Percentiles rank a stretch among this genome's conserved stretches.
phyloP scores from a whole-genome alignment of 2,797 vertebrate species.

The Hypotaenidia philippensis region DNA sequence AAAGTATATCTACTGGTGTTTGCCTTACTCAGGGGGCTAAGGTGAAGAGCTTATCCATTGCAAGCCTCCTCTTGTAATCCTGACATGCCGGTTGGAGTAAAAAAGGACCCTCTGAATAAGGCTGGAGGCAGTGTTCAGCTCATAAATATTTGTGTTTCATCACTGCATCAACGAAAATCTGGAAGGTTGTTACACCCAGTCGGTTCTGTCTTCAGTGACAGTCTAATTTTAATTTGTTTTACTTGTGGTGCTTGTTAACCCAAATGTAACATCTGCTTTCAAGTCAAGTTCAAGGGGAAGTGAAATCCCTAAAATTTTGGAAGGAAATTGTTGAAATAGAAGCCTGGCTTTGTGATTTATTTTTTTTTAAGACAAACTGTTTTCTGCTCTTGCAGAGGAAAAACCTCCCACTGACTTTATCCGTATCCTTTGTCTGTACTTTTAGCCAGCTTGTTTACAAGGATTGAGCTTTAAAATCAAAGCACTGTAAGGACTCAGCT shows the following conservation, averaged over 20 bases:
- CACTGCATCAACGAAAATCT: conserved; percentile 52
- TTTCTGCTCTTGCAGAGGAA: conserved; percentile 32
- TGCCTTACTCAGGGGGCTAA: background rate
- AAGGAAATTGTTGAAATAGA: conserved; percentile 4
- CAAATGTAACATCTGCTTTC: conserved; percentile 56
- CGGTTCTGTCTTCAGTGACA: conserved; percentile 58
- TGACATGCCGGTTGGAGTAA: background rate
- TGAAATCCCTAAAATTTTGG: conserved; percentile 58
- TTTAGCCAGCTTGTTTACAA: conserved; percentile 15
- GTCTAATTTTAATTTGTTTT: conserved; percentile 77
- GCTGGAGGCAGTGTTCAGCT: conserved; percentile 11
- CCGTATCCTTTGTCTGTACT: background rate
- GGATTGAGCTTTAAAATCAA: conserved; percentile 12
- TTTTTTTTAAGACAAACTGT: conserved; percentile 19
- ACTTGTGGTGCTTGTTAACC: conserved; percentile 69
- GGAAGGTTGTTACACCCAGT: conserved; percentile 49
- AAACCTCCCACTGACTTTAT: conserved; percentile 7
- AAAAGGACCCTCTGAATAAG: conserved; percentile 34
- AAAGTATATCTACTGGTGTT: background rate
- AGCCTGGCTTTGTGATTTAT: background rate
- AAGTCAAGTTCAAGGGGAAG: conserved; percentile 58
- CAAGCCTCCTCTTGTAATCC: background rate
- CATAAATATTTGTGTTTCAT: conserved; percentile 77
- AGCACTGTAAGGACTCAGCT: conserved; percentile 25
- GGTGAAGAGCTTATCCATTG: background rate